A percentile compares a stretch with the other conserved stretches of the same genome.
phyloP scores from a whole-genome alignment of 1,140 invertebrate species.

The Saxidomus purpurata region DNA sequence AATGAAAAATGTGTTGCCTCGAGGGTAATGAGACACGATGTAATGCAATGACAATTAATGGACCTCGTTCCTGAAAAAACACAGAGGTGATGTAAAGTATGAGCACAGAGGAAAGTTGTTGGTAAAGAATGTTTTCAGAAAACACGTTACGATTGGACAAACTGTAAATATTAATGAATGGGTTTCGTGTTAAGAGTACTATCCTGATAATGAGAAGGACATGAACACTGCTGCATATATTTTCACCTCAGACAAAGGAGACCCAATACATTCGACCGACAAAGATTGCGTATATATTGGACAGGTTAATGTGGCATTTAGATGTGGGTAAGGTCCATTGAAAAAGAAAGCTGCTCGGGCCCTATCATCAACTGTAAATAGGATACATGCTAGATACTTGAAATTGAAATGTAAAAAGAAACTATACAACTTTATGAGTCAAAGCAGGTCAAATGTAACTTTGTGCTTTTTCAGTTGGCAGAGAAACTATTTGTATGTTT shows the following conservation, averaged over 20 bases:
- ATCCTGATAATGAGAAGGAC: neutral
- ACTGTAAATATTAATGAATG: neutral
- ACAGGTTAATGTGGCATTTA: slow-evolving; percentile 8
- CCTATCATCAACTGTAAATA: too few species aligned
- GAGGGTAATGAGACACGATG: neutral
- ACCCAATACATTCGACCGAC: neutral
- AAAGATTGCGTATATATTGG: neutral
- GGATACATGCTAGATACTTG: too few species aligned
- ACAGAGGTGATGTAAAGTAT: neutral
- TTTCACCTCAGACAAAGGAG: neutral
- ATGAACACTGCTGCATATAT: neutral
- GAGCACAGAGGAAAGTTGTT: neutral
- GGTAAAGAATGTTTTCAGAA: slow-evolving; percentile 4
- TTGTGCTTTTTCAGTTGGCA: too few species aligned
- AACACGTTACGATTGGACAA: neutral
- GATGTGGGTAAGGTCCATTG: neutral
- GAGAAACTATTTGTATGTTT: too few species aligned
- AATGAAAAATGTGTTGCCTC: neutral
- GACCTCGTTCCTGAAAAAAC: neutral
- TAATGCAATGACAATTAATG: neutral
- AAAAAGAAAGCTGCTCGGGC: neutral
- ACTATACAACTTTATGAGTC: too few species aligned
- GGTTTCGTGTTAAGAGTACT: neutral
- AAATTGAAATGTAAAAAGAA: too few species aligned
- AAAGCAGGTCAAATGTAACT: too few species aligned